A percentile compares a stretch with the other conserved stretches of the same genome.
phyloP scores from a whole-genome alignment of 2,113 vertebrate species.

The Phoxinus phoxinus region DNA sequence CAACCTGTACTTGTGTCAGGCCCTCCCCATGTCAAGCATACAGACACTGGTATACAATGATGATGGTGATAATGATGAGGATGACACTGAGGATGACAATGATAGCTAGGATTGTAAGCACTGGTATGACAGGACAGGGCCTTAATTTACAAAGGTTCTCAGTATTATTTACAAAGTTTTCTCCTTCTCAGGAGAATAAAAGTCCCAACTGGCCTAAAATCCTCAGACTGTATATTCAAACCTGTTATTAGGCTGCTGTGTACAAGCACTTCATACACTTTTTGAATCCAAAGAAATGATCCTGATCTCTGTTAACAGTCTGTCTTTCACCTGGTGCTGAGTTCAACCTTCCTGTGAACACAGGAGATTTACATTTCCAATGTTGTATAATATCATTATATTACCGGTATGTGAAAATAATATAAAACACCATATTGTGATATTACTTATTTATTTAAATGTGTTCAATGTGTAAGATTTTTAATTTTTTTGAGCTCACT shows the following conservation, averaged over 20 bases:
- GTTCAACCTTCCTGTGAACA: too few species aligned
- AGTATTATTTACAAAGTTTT: not conserved
- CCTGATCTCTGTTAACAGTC: too few species aligned
- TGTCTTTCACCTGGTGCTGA: too few species aligned
- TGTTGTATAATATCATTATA: too few species aligned
- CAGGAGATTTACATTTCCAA: too few species aligned
- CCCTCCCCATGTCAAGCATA: not conserved
- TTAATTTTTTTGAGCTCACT: not conserved
- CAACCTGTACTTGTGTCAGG: not conserved
- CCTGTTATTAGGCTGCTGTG: too few species aligned
- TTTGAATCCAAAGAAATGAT: too few species aligned
- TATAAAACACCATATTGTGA: too few species aligned
- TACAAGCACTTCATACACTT: too few species aligned
- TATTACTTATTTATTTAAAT: slow-evolving; percentile 2
- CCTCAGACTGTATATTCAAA: too few species aligned
- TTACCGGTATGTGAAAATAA: too few species aligned
- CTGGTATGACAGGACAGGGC: not conserved
- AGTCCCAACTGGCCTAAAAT: not conserved
- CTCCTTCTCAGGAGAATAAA: too few species aligned
- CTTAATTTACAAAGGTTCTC: not conserved
- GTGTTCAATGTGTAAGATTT: not conserved
- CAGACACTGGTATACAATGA: slow-evolving; percentile 15
- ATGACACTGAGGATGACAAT: not conserved
- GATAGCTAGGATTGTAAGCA: not conserved
- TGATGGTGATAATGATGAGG: not conserved